Base-by-base conservation (phyloP, 1,140 invertebrate species). In the Aphelinus certus region DNA sequence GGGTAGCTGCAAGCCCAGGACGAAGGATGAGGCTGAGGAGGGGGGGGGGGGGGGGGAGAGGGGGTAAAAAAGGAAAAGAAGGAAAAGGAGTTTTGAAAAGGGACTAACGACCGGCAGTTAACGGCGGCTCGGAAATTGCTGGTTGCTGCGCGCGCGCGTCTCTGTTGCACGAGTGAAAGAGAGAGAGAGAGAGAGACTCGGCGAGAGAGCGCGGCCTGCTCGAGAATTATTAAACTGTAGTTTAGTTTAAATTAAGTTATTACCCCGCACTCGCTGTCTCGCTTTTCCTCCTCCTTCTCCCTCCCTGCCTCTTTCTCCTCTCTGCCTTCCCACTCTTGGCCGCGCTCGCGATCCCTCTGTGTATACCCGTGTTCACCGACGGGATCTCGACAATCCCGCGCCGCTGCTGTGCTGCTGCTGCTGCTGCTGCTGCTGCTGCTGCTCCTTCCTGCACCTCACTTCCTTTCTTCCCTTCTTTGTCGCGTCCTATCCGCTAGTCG, bases 161-260 rank as follows among this genome's bases (percentile, higher is more conserved):
- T 45, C 53, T 57, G n/a, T 45, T 76, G 82, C 84, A 84, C 63
- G 26, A 26, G 26, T 26, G 26, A 26, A 26, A 26, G 26, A 26
- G 26, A 26, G 26, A 26, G 26, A 26, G 26, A 26, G 26, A 26
- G 26, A 26, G 26, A 10, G 49, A 63, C 49, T 7, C 49, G 51
- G 60, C 58, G 58, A 63, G 69, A 61, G 42, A 7, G 10, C 60
- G 26, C 70, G 71, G 71, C 57, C 58, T 82, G 83, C 83, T 79
- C 82, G 81, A 80, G 87, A 88, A 88, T 88, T 88, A 88, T 88
- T 88, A 88, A 88, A 88, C 86, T 88, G 87, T 88, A 88, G 87
- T 88, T 88, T 88, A 88, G 87, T 88, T 88, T 88, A 88, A 88
- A 88, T 88, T 88, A 88, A 88, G 87, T 88, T 88, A 88, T 88